Conservation (phyloP, 2,113 vertebrate species). For the Myiopsitta monachus region DNA sequence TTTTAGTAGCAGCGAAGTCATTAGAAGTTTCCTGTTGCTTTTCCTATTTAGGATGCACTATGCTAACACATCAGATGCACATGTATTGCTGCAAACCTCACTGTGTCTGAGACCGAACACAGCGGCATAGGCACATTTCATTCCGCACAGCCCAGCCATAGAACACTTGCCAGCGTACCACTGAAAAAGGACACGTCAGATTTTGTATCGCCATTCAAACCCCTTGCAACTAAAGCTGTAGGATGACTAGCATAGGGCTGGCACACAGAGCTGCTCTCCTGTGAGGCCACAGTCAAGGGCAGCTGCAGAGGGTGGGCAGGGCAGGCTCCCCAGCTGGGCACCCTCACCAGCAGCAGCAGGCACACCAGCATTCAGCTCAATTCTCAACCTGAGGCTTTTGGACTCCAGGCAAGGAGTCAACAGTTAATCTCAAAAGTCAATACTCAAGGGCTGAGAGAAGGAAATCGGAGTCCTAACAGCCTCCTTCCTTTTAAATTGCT, state of each 20-base stretch:
- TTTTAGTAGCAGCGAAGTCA: background rate
- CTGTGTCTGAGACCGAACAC: background rate
- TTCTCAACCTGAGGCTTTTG: background rate
- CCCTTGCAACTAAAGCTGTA: background rate
- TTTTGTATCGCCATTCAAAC: background rate
- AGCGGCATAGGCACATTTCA: accelerated
- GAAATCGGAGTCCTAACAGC: background rate
- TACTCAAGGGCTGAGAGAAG: background rate
- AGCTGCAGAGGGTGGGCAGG: accelerated
- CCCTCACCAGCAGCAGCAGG: background rate
- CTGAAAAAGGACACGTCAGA: background rate
- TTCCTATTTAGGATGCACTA: background rate
- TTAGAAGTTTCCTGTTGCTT: background rate
- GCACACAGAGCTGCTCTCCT: accelerated
- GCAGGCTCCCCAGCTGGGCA: background rate
- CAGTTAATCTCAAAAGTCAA: background rate
- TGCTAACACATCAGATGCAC: background rate
- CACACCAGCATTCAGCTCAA: background rate
- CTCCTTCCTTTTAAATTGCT: background rate
- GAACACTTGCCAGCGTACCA: background rate
- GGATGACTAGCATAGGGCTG: background rate
- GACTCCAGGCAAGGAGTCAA: background rate
- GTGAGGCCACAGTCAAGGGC: accelerated
- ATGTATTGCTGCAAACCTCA: background rate
- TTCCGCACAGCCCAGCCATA: background rate